A percentile compares a stretch with the other conserved stretches of the same genome.
Conservation (phyloP, 2,888 invertebrate genomes). For the Hedychridium roseum region DNA sequence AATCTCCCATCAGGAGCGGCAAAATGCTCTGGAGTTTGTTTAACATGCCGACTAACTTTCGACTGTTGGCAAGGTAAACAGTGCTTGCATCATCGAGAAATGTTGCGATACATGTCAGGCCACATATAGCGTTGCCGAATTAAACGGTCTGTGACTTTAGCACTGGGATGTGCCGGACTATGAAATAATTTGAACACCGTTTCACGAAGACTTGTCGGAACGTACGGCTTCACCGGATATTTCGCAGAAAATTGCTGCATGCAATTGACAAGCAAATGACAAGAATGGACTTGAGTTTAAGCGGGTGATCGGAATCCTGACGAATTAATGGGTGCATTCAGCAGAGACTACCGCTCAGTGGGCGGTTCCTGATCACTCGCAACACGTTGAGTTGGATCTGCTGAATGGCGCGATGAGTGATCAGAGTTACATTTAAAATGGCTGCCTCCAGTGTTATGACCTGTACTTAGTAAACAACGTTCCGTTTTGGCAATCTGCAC, state of each 20-base stretch:
- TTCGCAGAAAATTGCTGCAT: neutral
- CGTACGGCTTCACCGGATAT: neutral
- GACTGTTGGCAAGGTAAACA: conserved; percentile 1
- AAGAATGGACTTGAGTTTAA: neutral
- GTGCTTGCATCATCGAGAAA: neutral
- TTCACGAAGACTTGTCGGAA: neutral
- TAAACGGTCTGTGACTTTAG: conserved; percentile 4
- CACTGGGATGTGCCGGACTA: conserved; percentile 5
- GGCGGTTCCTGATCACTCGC: too few species aligned
- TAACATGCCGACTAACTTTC: conserved; percentile 3
- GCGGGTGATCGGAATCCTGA: neutral
- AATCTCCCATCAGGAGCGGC: conserved; percentile 5
- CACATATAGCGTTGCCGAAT: conserved; percentile 7
- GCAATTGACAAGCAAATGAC: neutral
- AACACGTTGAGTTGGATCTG: too few species aligned
- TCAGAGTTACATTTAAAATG: too few species aligned
- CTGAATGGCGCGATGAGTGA: too few species aligned
- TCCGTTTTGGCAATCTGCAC: too few species aligned
- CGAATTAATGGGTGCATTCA: neutral
- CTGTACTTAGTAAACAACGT: too few species aligned
- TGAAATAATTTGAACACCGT: conserved; percentile 6
- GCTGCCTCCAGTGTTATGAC: too few species aligned
- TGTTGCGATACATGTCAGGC: conserved; percentile 3
- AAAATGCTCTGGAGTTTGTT: neutral
- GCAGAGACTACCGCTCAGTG: too few species aligned